Base-by-base conservation (phyloP, 1,140 invertebrate species). In the Heliconius hewitsoni region DNA sequence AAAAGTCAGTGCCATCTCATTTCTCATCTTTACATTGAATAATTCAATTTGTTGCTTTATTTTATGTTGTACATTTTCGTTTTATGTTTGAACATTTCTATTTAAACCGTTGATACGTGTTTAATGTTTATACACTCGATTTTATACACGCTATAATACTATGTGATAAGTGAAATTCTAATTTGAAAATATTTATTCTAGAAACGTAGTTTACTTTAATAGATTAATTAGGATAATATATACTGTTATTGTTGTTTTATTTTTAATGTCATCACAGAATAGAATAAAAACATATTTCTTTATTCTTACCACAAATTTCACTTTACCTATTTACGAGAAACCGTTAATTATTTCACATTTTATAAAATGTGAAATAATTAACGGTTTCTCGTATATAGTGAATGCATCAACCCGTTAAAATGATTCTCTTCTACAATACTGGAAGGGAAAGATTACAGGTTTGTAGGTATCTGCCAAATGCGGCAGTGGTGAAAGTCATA, bases 401-500 rank as follows among this genome's bases (percentile, higher is more conserved):
- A 46, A 46, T 16, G 13, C 42, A 46, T 74, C 73, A 57, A 55
- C 55, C 50, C 76, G 60, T 74, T 77, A 71, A 81, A 81, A 72
- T 76, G 57, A 60, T 77, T 81, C 73, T 75, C 60, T 46, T 16
- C 55, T 60, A 46, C 57, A 77, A 73, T 74, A 77, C 57, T 76
- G 46, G 60, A 50, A 46, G 71, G 34, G 60, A 74, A 77, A 75
- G 50, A 52, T 72, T 60, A 78, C 73, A 52, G 18, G 19, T 42
- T 57, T 74, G 78, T 13, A 6, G 0, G 0, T 75, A 75, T 27
- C 76, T 81, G 76, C 77, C 13, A 73, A 79, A 81, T 77, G 79
- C 81, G 79, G 79, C 78, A 70, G 81, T 82, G 79, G 74, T 78
- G 52, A 80, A 72, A 82, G 78, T 81, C 81, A 75, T 82, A 81